Evolutionary conservation across 2,113 vertebrate genomes (phyloP).

Genomic region (Tachuris rubrigastra): DNA sequence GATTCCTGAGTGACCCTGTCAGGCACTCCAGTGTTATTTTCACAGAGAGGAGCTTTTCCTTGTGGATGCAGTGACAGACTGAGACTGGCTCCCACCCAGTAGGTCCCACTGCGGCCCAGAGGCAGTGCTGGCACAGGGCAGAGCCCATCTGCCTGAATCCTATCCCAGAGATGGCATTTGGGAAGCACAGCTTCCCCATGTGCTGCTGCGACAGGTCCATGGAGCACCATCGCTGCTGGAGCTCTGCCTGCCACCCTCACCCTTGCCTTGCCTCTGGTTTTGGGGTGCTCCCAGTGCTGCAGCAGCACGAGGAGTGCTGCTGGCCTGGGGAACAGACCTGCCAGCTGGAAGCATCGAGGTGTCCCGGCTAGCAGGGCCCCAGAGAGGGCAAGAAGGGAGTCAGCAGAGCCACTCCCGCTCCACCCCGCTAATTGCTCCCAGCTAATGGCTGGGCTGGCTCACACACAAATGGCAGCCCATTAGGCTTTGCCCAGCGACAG

Average conservation of each 20-base stretch:
- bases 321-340: neutral
- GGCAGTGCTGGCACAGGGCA: accelerated
- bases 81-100: neutral
- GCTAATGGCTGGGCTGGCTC: conserved; percentile 60
- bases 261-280: neutral
- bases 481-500: neutral
- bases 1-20: neutral
- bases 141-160: neutral
- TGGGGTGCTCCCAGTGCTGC: neutral
- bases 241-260: neutral
- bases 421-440: conserved; percentile 10
- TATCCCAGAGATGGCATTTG: neutral
- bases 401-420: neutral
- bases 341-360: accelerated
- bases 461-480: conserved; percentile 44
- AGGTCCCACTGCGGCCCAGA: neutral
- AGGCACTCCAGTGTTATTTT: neutral
- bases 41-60: neutral
- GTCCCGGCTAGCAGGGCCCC: accelerated
- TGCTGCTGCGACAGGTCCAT: accelerated
- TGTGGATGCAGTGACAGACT: neutral
- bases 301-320: neutral
- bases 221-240: neutral
- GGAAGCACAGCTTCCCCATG: accelerated
- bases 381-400: neutral